Evolutionary conservation across 2,888 invertebrate genomes (phyloP).

Genomic region (Sinopyrophorus schimmeli): DNA sequence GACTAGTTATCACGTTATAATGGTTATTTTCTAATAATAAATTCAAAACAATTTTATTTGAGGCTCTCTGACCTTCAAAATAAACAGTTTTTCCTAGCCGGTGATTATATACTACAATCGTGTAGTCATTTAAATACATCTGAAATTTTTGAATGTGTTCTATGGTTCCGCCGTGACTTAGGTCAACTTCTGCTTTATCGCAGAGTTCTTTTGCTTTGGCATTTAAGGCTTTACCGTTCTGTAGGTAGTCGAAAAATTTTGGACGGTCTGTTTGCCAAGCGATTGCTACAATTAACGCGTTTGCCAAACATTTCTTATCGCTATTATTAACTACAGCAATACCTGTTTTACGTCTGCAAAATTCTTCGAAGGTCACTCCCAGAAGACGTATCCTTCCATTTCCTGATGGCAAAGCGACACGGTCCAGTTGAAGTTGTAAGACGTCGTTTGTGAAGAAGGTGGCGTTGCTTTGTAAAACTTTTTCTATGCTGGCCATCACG

Average conservation of each 20-base stretch:
- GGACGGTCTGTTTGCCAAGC: neutral
- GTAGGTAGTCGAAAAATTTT: neutral
- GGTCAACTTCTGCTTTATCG: neutral
- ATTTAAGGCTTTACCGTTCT: neutral
- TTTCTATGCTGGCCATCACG: neutral
- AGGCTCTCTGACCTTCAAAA: slow-evolving; percentile 6
- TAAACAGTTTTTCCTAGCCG: neutral
- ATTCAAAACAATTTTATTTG: neutral
- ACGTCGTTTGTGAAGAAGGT: slow-evolving; percentile 1
- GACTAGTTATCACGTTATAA: too few relatives aligned
- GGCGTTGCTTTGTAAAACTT: slow-evolving; percentile 1
- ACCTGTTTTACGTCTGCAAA: neutral
- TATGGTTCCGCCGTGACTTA: neutral
- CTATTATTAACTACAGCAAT: neutral
- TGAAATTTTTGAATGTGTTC: slow-evolving; percentile 1
- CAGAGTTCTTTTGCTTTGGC: neutral
- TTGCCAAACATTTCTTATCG: neutral
- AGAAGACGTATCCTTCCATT: neutral
- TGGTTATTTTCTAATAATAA: slow-evolving; percentile 3
- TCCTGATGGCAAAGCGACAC: neutral
- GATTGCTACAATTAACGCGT: neutral
- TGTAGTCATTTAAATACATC: neutral
- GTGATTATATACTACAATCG: slow-evolving; percentile 6
- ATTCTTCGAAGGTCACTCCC: neutral
- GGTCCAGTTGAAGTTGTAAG: neutral